phyloP scores from a whole-genome alignment of 2,888 invertebrate genomes.

The Volucella bombylans region DNA sequence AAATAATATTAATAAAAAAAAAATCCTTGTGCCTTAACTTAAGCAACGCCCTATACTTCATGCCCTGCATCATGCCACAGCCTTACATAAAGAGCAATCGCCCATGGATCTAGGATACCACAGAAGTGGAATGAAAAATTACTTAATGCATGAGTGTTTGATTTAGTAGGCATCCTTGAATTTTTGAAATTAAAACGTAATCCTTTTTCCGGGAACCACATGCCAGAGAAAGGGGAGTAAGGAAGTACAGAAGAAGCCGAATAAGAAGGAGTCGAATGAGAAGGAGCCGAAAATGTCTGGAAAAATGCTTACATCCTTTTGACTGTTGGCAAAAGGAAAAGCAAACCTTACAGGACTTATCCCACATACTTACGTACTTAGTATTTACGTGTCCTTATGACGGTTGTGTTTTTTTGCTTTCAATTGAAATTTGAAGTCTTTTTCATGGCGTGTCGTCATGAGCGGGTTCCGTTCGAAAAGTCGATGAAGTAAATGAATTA shows the following conservation, averaged over 20 bases:
- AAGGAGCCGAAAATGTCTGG: constrained; percentile 10
- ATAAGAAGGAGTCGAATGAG: constrained; percentile 6
- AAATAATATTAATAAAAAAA: neutral
- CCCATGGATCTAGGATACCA: constrained; percentile 5
- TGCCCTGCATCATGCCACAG: constrained; percentile 19
- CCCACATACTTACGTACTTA: neutral
- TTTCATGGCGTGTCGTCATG: neutral
- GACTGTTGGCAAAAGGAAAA: neutral
- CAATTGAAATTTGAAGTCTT: constrained; percentile 11
- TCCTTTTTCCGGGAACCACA: constrained; percentile 16
- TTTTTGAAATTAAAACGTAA: constrained; percentile 50
- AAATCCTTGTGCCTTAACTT: constrained; percentile 46
- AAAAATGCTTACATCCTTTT: neutral
- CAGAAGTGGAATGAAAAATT: constrained; percentile 8
- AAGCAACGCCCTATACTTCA: constrained; percentile 24
- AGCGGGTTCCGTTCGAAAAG: neutral
- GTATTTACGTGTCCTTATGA: constrained; percentile 6
- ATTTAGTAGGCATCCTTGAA: constrained; percentile 55
- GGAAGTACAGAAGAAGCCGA: neutral
- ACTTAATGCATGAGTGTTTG: constrained; percentile 52
- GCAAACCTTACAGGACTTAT: neutral
- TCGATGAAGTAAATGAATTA: constrained; percentile 8
- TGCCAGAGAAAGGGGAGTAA: neutral
- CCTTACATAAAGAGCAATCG: constrained; percentile 35
- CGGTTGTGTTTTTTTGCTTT: constrained; percentile 10